Evolutionary conservation across 2,113 vertebrate genomes (phyloP), one percentile per base, ranked within the genome.

Genomic region (Trogon surrucura): DNA sequence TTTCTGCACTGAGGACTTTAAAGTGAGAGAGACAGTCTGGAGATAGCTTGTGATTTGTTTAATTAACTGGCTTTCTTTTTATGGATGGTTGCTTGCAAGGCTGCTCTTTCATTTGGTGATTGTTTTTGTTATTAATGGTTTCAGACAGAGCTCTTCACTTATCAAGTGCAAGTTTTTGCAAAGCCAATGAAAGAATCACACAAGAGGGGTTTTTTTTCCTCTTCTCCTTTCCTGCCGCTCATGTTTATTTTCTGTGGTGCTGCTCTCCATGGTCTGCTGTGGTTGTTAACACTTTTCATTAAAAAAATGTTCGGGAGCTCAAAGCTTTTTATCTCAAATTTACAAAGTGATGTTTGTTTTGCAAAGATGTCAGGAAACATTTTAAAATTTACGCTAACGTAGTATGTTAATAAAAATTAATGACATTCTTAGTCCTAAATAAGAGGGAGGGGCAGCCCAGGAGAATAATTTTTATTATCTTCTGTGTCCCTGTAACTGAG

Each of bases 81-180:
- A 94, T 94, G 94, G 96, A 93, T 96, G 96, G 85, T 91, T 97
- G 96, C 95, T 97, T 87, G 88, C 89, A 92, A 95, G 85, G 92
- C 85, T 97, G 95, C 66, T 93, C 85, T 96, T 96, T 95, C 94
- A 96, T 95, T 97, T 95, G 88, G 91, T 94, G 96, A 95, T 95
- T 97, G 92, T 97, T 97, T 96, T 83, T 93, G 89, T 95, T 97
- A 95, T 87, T 92, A 92, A 94, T 95, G 95, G 88, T 95, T 96
- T 96, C 71, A 89, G 91, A 97, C 84, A 96, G 84, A 97, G 91
- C 89, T 95, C 95, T 94, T 96, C 83, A 95, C 29, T 8, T 88
- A 91, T 92, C 93, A 94, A 96, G 83, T 89, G 89, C 89, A 95
- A 93, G 89, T 96, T 95, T 96, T 90, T 90, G 88, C 95, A 95